These are phyloP conservation scores for Ormyrus rosae DNA, from an alignment of 2,888 invertebrate genomes.

Conservation along the genomic window DNA sequence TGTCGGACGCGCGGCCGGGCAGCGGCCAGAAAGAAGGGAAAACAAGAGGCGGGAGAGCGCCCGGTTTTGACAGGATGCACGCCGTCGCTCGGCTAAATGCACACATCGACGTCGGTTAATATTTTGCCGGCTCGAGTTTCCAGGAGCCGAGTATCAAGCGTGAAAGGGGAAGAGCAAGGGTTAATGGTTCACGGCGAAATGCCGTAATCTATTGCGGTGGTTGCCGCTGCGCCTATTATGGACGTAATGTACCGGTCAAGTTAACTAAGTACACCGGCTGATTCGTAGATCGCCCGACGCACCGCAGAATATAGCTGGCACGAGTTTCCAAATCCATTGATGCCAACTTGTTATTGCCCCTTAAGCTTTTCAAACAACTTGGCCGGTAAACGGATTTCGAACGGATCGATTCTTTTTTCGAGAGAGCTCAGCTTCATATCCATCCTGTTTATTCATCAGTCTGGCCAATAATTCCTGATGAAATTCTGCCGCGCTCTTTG, in stretches of 20 bases:
- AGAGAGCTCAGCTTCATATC: too few relatives aligned
- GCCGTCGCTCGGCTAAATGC: constrained; percentile 6
- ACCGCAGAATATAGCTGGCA: constrained; percentile 24
- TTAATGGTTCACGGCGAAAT: constrained; percentile 67
- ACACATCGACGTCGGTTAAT: constrained; percentile 32
- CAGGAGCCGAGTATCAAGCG: constrained; percentile 58
- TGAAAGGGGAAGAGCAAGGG: constrained; percentile 60
- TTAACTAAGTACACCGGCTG: constrained; percentile 60
- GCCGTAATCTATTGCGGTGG: constrained; percentile 64
- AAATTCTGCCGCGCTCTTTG: too few relatives aligned
- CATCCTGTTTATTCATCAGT: too few relatives aligned
- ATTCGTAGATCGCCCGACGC: constrained; percentile 57
- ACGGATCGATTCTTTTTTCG: too few relatives aligned
- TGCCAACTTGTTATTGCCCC: not conserved
- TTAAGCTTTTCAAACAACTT: too few relatives aligned
- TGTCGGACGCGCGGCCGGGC: not conserved
- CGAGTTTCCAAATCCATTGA: constrained; percentile 7
- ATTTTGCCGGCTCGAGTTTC: constrained; percentile 38
- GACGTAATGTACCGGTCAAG: constrained; percentile 62
- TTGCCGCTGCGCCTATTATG: constrained; percentile 59
- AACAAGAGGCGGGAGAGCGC: not conserved
- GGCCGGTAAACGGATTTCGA: too few relatives aligned
- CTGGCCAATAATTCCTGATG: too few relatives aligned
- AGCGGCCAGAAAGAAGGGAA: not conserved
- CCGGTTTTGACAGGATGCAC: constrained; percentile 15